Evolutionary conservation across 2,888 invertebrate genomes (phyloP), one percentile per base, ranked within the genome.

Genomic region (Zonitis immaculata): DNA sequence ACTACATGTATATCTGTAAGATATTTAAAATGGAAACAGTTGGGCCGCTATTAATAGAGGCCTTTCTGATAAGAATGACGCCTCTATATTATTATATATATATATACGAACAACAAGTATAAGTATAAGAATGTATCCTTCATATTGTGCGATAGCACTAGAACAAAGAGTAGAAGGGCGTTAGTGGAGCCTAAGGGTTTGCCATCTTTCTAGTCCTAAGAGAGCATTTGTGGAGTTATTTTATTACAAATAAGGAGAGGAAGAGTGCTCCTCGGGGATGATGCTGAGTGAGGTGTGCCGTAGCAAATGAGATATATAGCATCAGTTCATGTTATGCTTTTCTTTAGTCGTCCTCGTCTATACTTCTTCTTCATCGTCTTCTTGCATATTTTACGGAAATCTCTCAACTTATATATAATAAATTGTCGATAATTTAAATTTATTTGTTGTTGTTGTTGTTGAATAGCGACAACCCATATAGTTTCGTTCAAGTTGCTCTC

Each of bases 231-330:
- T 65, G 73, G 74, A 73, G 73, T 76, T 75, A 76, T 75, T 76
- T 76, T 76, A 76, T 76, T 76, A 76, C 75, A 75, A 75, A 75
- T 75, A 76, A 76, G 76, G 75, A 73, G 73, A 70, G 69, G 71
- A 71, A 73, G 73, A 74, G 73, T 73, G 74, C 66, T 72, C 75
- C 74, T 72, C 64, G 52, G 75, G 73, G 74, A 72, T 60, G 68
- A 64, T 62, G 68, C 69, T 67, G 72, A 71, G 69, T 70, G 72
- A 72, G 72, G 72, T 72, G 72, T 72, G 72, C 68, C 68, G 69
- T 68, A 63, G 68, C 70, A 71, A 73, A 75, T 73, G 73, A 74
- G 73, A n/a, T n/a, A 74, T 73, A 73, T 71, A 70, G 68, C 68
- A 59, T 67, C 67, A 60, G 62, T 63, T 61, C 53, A 58, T 56